A percentile compares a stretch with the other conserved stretches of the same genome.
These are phyloP conservation scores for Aldabrachelys gigantea DNA, from an alignment of 2,113 vertebrate genomes.

Conservation along the genomic window DNA sequence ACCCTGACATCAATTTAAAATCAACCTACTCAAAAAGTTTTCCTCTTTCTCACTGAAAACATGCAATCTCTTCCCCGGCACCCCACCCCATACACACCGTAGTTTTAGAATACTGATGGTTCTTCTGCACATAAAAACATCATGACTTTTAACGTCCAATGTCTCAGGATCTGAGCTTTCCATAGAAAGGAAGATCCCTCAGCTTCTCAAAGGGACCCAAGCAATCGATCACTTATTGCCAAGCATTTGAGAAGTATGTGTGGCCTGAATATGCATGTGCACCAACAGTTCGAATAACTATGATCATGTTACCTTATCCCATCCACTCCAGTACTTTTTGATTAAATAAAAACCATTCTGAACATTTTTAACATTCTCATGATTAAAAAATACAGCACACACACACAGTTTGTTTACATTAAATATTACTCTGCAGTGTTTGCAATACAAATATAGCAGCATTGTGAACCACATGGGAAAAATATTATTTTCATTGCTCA, in stretches of 20 bases:
- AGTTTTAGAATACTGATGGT: not conserved
- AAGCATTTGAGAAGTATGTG: not conserved
- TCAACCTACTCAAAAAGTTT: not conserved
- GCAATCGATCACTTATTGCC: not conserved
- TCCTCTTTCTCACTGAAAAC: slow-evolving; percentile 6
- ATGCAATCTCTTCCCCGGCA: not conserved
- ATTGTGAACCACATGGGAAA: not conserved
- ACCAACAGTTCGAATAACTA: not conserved
- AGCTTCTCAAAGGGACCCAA: not conserved
- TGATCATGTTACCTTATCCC: not conserved
- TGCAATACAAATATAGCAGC: not conserved
- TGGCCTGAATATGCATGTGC: not conserved
- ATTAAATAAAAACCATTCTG: not conserved
- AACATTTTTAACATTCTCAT: not conserved
- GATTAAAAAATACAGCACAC: not conserved
- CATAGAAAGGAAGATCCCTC: not conserved
- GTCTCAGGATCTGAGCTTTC: not conserved
- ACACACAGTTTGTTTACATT: not conserved
- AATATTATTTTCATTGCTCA: not conserved
- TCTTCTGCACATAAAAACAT: not conserved
- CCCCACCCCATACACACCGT: not conserved
- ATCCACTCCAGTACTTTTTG: not conserved
- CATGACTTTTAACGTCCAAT: not conserved
- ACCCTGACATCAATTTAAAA: not conserved
- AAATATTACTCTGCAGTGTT: not conserved